Evolutionary conservation across 2,888 invertebrate genomes (phyloP).

Genomic region (Philopedon plagiatum): DNA sequence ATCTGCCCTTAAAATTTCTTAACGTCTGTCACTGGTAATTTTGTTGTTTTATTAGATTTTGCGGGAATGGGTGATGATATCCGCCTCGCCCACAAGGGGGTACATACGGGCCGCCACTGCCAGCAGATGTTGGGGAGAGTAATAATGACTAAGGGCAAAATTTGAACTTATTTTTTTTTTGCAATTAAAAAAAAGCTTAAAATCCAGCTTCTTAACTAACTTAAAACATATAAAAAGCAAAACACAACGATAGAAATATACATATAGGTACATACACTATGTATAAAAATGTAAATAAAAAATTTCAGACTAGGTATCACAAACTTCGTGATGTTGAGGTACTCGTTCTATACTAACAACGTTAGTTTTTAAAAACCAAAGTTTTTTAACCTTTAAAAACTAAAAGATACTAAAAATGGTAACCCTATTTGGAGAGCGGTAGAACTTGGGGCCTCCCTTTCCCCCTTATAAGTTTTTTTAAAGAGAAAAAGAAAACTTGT

Average conservation of each 20-base stretch:
- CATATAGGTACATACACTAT: slow-evolving; percentile 59
- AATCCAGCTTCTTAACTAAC: background rate
- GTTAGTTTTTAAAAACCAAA: slow-evolving; percentile 18
- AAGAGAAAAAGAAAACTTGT: background rate
- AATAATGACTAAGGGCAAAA: too few relatives aligned
- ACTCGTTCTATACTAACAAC: slow-evolving; percentile 47
- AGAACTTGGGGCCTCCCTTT: slow-evolving; percentile 19
- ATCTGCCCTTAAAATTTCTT: too few relatives aligned
- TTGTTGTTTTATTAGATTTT: too few relatives aligned
- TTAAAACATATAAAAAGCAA: slow-evolving; percentile 16
- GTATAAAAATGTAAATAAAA: slow-evolving; percentile 53
- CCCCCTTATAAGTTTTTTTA: background rate
- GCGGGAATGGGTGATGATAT: too few relatives aligned
- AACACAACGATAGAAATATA: slow-evolving; percentile 47
- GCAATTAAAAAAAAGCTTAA: too few relatives aligned
- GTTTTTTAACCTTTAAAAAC: slow-evolving; percentile 29
- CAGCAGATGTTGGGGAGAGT: too few relatives aligned
- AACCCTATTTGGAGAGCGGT: slow-evolving; percentile 29
- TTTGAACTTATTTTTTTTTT: too few relatives aligned
- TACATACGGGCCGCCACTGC: too few relatives aligned
- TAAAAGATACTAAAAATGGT: slow-evolving; percentile 30
- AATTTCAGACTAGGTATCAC: slow-evolving; percentile 62
- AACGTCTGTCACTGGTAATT: too few relatives aligned
- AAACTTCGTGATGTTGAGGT: slow-evolving; percentile 58
- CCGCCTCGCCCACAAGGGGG: too few relatives aligned